Base-by-base conservation (phyloP, 37 sponge, comb jelly and placozoan genomes). In the Chondrosia reniformis region DNA sequence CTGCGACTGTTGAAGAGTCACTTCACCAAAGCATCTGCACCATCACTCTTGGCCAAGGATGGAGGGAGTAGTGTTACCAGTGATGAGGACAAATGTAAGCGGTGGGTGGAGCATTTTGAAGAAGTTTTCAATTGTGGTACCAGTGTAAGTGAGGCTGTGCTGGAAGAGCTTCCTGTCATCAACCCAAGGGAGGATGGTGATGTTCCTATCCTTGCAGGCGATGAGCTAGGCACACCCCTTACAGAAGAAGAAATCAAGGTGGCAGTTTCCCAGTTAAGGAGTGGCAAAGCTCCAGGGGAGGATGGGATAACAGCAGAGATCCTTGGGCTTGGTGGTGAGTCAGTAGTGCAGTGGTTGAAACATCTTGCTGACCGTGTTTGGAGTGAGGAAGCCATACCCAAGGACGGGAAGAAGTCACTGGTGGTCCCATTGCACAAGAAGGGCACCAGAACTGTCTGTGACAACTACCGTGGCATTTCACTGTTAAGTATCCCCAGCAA, bases 51-150 rank as follows among this genome's bases (percentile, higher is more conserved):
- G 27, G 27, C 58, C n/a, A 56, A 56, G 58, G 58, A 56, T 56
- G 7, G 58, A 28, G 27, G 3, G 27, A 56, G 58, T 28, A 56
- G 58, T 56, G 58, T 56, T 6, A 56, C 58, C 58, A 56, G 58
- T 6, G 58, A 56, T 56, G 58, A 56, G 58, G 3, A 6, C 58
- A 56, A 56, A 28, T 28, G 58, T 56, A 2, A 56, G 58, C 58
- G 58, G n/a, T 56, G 58, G 58, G 58, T 56, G 58, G 58, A 56
- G 7, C 58, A 56, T 6, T 56, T 56, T 56, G 58, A 56, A 56
- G 58, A 28, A 56, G 58, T 49, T 49, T 10, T 49, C 15, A 49
- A 49, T 15, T 56, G 58, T 56, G 7, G 58, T 28, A 56, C 58
- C 58, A 56, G 27, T 56, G 58, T 56, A 28, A 56, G 58, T 56